phyloP scores from a whole-genome alignment of 2,888 invertebrate genomes.

The Serrognathus titanus region DNA sequence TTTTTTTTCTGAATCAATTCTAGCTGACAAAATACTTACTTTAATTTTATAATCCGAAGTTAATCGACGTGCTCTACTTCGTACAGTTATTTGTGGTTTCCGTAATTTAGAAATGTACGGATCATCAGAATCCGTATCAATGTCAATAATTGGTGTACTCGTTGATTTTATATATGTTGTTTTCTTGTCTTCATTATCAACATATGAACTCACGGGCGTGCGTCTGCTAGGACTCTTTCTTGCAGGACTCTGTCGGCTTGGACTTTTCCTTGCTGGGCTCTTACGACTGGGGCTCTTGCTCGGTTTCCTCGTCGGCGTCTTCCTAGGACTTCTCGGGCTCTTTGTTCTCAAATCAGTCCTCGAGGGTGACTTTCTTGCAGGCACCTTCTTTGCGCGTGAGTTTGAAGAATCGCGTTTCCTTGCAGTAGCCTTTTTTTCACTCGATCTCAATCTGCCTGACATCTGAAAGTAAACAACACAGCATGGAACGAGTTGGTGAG shows the following conservation, averaged over 20 bases:
- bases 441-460: constrained; percentile 11
- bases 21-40: not conserved
- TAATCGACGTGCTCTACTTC: constrained; percentile 30
- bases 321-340: not conserved
- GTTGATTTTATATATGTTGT: not conserved
- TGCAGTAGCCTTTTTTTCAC: constrained; percentile 3
- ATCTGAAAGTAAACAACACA: constrained; percentile 11
- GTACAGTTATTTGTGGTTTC: constrained; percentile 39
- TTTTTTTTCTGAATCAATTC: no score
- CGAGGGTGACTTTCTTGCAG: constrained; percentile 12
- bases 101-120: constrained; percentile 16
- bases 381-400: constrained; percentile 17
- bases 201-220: not conserved
- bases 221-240: constrained; percentile 13
- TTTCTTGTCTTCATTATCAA: not conserved
- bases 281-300: constrained; percentile 11
- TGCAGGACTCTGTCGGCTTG: constrained; percentile 15
- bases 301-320: constrained; percentile 4
- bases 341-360: constrained; percentile 15
- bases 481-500: not conserved
- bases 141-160: constrained; percentile 13
- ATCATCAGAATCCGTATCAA: constrained; percentile 24
- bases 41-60: not conserved
- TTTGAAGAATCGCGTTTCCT: constrained; percentile 6
- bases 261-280: constrained; percentile 18